Conservation (phyloP, 2,797 vertebrate species). For the Smutsia gigantea region DNA sequence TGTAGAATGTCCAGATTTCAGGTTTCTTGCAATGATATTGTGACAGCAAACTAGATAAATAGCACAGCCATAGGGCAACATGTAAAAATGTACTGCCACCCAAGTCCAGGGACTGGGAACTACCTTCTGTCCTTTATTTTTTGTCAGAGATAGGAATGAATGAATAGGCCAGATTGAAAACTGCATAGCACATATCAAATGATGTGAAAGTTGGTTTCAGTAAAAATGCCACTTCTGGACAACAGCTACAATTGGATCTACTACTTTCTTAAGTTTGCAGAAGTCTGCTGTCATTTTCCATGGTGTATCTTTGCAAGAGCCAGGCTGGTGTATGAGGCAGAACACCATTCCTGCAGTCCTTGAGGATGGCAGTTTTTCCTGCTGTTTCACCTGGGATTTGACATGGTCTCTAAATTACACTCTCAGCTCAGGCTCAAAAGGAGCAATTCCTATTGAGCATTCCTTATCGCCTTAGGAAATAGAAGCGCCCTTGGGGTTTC, state of each 20-base stretch:
- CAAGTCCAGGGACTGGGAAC: neutral
- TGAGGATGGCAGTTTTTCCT: neutral
- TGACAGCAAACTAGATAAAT: neutral
- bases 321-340: neutral
- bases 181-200: rapidly evolving
- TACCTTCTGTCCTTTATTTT: neutral
- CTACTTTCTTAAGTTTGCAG: neutral
- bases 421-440: neutral
- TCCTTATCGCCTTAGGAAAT: neutral
- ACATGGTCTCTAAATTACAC: neutral
- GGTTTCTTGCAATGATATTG: neutral
- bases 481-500: neutral
- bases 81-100: neutral
- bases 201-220: neutral
- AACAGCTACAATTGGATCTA: neutral
- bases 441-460: neutral
- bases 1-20: neutral
- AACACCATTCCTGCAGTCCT: neutral
- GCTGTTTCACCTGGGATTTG: neutral
- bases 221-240: neutral
- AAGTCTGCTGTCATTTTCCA: neutral
- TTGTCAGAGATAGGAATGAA: neutral
- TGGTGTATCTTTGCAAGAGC: too few relatives aligned
- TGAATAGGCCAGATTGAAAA: neutral
- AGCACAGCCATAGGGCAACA: neutral